Base-by-base conservation (phyloP, 2,113 vertebrate species). In the Oncorhynchus masou region DNA sequence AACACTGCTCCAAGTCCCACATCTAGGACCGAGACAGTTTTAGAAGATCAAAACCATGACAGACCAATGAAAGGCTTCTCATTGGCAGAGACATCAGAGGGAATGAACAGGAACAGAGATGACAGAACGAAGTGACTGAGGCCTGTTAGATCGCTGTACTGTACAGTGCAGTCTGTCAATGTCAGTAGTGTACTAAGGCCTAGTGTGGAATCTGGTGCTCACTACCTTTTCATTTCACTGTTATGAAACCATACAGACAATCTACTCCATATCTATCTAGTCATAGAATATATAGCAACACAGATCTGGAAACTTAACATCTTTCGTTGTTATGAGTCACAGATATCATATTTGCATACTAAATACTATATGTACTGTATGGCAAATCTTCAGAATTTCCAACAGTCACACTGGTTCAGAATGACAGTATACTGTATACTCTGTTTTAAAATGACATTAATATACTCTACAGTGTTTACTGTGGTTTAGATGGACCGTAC, bases 11-110 rank as follows among this genome's bases (percentile, higher is more conserved):
- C 67, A 34, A 70, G 71, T 45, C 60, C 51, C 13, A 54, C 51
- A 54, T 19, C 16, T 54, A 16, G 15, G 16, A 19, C 51, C 13
- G 22, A 39, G 70, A 34, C 54, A 48, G 49, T 66, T 54, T 77
- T 15, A 74, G 34, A 16, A 5, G 75, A 82, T 80, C 79, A 77
- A 84, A 81, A 77, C 81, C 79, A 15, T 54, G 80, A 78, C 20
- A 51, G 45, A 22, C 20, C 60, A 66, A 73, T 81, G 64, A 79
- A 79, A 77, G 71, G 70, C 31, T 74, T 24, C 27, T 45, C 16
- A 39, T 68, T 34, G 67, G 67, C 27, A 34, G 25, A 71, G 31
- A 49, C 74, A 76, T 79, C 60, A 74, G 49, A 76, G 24, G 15
- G 3, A 62, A 65, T 54, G 19, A 29, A 67, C 59, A 65, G 4